These are phyloP conservation scores for Acrossocheilus wenchowensis DNA, from an alignment of 2,797 vertebrate genomes.

Conservation along the genomic window DNA sequence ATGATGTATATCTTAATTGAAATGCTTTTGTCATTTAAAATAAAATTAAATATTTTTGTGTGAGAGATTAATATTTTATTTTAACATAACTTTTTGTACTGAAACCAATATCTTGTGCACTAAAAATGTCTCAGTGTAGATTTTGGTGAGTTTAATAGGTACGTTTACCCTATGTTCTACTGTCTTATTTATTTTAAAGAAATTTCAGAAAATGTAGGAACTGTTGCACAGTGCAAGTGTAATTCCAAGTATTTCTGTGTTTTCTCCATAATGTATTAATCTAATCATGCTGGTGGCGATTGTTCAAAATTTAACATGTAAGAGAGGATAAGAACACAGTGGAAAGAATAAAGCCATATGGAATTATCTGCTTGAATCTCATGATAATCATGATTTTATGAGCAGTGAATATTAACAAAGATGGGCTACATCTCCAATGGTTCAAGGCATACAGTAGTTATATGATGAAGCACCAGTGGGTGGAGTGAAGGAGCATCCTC, in stretches of 20 bases:
- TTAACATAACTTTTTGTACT: too few relatives aligned
- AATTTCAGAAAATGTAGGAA: background rate
- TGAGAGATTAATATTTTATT: too few relatives aligned
- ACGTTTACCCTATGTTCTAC: background rate
- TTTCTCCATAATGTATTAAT: conserved; percentile 9
- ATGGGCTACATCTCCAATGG: background rate
- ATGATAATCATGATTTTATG: background rate
- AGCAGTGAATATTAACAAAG: background rate
- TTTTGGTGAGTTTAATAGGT: too few relatives aligned
- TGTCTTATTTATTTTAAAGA: background rate
- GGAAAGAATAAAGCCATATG: conserved; percentile 8
- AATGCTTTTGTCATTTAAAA: too few relatives aligned
- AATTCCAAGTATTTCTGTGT: background rate
- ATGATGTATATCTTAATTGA: too few relatives aligned
- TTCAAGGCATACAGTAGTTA: background rate
- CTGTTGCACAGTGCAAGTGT: background rate
- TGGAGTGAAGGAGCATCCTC: background rate
- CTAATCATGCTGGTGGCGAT: background rate
- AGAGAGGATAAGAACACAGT: background rate
- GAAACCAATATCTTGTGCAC: too few relatives aligned
- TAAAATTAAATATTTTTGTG: too few relatives aligned
- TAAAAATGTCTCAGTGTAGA: too few relatives aligned
- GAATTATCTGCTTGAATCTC: background rate
- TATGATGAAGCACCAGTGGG: conserved; percentile 9
- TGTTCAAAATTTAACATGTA: conserved; percentile 11